Evolutionary conservation across 2,888 invertebrate genomes (phyloP), one percentile per base, ranked within the genome.

Genomic region (Amphipyra berbera): DNA sequence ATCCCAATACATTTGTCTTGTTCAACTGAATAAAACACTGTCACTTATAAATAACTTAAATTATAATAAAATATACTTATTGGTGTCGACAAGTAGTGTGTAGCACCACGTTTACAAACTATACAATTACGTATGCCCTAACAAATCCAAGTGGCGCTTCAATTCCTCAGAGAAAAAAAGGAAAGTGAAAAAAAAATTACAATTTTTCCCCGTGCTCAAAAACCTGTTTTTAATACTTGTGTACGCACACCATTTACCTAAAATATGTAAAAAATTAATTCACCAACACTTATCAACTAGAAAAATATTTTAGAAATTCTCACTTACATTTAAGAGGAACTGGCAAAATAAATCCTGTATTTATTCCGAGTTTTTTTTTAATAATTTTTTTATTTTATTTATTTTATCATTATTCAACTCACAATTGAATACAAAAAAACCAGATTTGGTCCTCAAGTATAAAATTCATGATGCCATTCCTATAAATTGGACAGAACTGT

Each of bases 291-390:
- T 95, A 95, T 82, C 86, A 82, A 85, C 93, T 94, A 93, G 82
- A 86, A 94, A 94, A 93, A 94, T 94, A 93, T 93, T 91, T 89
- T 91, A 94, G 92, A 93, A 94, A 94, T 93, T 94, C 93, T 94
- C 93, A 94, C 94, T 95, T 95, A 94, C 89, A 91, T 89, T 91
- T 91, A 94, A 91, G 92, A 95, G 95, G 95, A 95, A 95, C 95
- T 94, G 95, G 95, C 94, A 92, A 94, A 94, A 94, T 88, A 93
- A 94, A 94, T 94, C 92, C 91, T 93, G 93, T 92, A 92, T 90
- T 74, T 85, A 80, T 82, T 85, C 88, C 83, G 76, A 69, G 10
- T 40, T 12, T 73, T 76, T 58, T 53, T 59, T 65, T 46, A 58
- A 42, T 72, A 63, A 68, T 41, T 37, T 15, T 35, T 44, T 66